A percentile compares a stretch with the other conserved stretches of the same genome.
phyloP scores from a whole-genome alignment of 1,140 invertebrate species.

The Halyomorpha halys region DNA sequence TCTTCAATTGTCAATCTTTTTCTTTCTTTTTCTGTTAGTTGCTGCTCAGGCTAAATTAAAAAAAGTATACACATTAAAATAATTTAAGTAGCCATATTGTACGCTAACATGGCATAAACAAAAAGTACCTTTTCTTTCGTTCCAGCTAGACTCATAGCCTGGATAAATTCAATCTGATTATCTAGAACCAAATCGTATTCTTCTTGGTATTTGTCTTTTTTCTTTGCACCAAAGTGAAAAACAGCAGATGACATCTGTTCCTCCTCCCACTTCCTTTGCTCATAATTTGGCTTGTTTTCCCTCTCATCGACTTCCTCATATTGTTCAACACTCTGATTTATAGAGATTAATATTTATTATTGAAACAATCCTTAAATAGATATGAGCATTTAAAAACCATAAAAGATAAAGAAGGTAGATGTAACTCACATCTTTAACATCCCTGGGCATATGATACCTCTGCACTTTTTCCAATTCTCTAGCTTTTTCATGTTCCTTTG shows the following conservation, averaged over 20 bases:
- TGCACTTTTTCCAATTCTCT: constrained; percentile 83
- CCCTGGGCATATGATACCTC: constrained; percentile 86
- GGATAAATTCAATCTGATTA: constrained; percentile 96
- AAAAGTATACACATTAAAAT: not conserved
- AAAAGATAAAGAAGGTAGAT: not conserved
- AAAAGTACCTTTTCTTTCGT: constrained; percentile 42
- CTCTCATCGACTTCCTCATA: constrained; percentile 82
- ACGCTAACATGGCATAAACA: not conserved
- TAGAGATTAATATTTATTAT: not conserved
- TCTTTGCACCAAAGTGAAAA: constrained; percentile 86
- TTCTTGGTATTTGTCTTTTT: constrained; percentile 59
- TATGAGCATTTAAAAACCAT: not conserved
- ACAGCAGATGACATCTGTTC: constrained; percentile 90
- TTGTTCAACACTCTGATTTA: constrained; percentile 43
- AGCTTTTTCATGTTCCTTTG: constrained; percentile 92
- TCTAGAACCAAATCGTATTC: constrained; percentile 91
- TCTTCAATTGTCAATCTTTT: constrained; percentile 81
- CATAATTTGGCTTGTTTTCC: constrained; percentile 78
- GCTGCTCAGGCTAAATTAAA: constrained; percentile 38
- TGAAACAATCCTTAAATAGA: not conserved
- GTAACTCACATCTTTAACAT: constrained; percentile 47
- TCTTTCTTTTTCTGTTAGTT: constrained; percentile 56
- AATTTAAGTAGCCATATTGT: not conserved
- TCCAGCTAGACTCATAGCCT: constrained; percentile 84
- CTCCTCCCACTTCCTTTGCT: constrained; percentile 97